These are phyloP conservation scores for Acanthisitta chloris DNA, from an alignment of 2,113 vertebrate genomes.

Conservation along the genomic window DNA sequence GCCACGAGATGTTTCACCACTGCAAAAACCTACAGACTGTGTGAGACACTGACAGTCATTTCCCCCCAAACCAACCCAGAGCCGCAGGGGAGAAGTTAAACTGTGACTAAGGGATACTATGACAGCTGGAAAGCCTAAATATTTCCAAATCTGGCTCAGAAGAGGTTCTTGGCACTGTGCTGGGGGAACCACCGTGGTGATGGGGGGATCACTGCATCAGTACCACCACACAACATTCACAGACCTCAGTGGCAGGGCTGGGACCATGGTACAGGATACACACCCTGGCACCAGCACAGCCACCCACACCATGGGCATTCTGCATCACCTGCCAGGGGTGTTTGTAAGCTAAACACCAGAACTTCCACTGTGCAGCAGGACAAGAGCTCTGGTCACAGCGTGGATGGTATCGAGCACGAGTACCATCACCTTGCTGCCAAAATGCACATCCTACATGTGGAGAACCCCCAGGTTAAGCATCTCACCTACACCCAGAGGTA, in stretches of 20 bases:
- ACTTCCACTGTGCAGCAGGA: fast-evolving
- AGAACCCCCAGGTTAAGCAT: neutral
- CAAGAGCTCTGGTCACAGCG: fast-evolving
- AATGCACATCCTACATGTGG: neutral
- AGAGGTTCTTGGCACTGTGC: fast-evolving
- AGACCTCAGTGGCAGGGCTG: neutral
- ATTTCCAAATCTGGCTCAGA: fast-evolving
- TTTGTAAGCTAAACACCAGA: fast-evolving
- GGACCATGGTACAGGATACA: fast-evolving
- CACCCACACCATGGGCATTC: neutral
- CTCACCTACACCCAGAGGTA: neutral
- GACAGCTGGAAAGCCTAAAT: fast-evolving
- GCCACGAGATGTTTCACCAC: fast-evolving
- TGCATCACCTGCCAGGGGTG: neutral
- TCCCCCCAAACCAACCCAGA: neutral
- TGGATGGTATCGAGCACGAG: fast-evolving
- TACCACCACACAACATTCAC: too few species aligned
- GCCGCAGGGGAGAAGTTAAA: neutral
- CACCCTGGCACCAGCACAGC: neutral
- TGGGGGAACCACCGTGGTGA: neutral
- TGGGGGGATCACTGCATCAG: too few species aligned
- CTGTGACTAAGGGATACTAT: fast-evolving
- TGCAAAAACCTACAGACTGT: fast-evolving
- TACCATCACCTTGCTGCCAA: fast-evolving
- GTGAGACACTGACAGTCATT: fast-evolving